phyloP scores from a whole-genome alignment of 1,140 invertebrate species.

The Cydia splendana region DNA sequence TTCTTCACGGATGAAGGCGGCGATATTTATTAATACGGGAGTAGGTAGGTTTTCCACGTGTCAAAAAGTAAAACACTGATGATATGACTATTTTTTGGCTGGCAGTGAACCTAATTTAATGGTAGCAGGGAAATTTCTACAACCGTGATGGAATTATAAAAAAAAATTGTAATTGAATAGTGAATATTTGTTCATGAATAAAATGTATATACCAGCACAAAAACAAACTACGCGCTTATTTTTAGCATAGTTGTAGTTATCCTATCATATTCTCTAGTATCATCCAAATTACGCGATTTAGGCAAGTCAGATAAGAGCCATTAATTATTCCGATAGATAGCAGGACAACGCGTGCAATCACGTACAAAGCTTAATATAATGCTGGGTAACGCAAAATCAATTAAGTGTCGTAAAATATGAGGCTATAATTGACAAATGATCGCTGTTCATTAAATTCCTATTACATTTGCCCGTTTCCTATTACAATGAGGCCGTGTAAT shows the following conservation, averaged over 20 bases:
- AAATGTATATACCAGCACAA: neutral
- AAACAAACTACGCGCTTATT: neutral
- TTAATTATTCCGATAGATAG: slow-evolving; percentile 15
- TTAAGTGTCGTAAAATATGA: slow-evolving; percentile 43
- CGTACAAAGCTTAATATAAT: slow-evolving; percentile 16
- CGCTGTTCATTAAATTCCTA: slow-evolving; percentile 48
- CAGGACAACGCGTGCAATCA: slow-evolving; percentile 1
- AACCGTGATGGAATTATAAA: too few relatives aligned
- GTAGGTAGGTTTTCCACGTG: neutral
- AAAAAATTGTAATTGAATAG: too few relatives aligned
- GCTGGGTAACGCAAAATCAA: slow-evolving; percentile 33
- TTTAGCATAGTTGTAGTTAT: neutral
- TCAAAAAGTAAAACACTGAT: neutral
- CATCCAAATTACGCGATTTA: neutral
- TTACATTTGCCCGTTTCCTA: slow-evolving; percentile 25
- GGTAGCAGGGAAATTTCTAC: too few relatives aligned
- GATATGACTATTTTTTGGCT: neutral
- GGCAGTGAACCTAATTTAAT: neutral
- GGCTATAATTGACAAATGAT: slow-evolving; percentile 41
- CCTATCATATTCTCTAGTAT: neutral
- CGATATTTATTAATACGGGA: neutral
- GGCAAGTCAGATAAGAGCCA: slow-evolving; percentile 8
- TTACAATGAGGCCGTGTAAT: slow-evolving; percentile 9
- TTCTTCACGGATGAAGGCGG: neutral
- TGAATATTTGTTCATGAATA: too few relatives aligned